phyloP scores from a whole-genome alignment of 2,888 invertebrate genomes.

The Schizotus pectinicornis region DNA sequence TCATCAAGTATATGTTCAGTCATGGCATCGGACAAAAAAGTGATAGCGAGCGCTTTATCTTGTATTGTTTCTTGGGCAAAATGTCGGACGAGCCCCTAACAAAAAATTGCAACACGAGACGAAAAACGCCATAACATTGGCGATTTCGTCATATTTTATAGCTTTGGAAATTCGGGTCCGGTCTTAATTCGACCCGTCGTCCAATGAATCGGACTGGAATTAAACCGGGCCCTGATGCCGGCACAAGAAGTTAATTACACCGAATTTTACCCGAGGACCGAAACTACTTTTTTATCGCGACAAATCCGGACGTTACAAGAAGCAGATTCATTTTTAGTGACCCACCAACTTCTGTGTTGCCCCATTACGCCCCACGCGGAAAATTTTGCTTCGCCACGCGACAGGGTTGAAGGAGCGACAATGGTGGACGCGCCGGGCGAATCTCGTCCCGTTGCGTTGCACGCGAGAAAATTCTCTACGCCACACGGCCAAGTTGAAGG shows the following conservation, averaged over 20 bases:
- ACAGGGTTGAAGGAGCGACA: neutral
- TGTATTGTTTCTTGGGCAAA: constrained; percentile 20
- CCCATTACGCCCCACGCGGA: too few species aligned
- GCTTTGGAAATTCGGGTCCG: constrained; percentile 2
- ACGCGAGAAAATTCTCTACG: neutral
- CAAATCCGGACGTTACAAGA: neutral
- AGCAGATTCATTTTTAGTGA: too few species aligned
- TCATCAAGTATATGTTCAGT: constrained; percentile 22
- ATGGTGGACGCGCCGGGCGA: constrained; percentile 27
- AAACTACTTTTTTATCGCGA: too few species aligned
- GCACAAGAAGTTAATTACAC: too few species aligned
- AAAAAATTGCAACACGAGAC: constrained; percentile 8
- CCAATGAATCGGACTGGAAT: constrained; percentile 15
- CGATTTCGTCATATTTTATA: constrained; percentile 13
- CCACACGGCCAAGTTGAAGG: neutral
- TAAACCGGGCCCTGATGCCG: constrained; percentile 1
- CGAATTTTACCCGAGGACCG: too few species aligned
- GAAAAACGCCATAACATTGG: constrained; percentile 1
- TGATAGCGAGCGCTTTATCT: constrained; percentile 21
- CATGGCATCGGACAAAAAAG: neutral
- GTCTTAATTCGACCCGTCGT: constrained; percentile 12
- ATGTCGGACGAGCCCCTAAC: constrained; percentile 10
- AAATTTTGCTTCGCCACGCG: neutral
- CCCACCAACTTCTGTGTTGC: too few species aligned
- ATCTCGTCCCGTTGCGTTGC: too few species aligned